phyloP scores from a whole-genome alignment of 2,797 vertebrate genomes.

The Petrocephalus schoutedeni region DNA sequence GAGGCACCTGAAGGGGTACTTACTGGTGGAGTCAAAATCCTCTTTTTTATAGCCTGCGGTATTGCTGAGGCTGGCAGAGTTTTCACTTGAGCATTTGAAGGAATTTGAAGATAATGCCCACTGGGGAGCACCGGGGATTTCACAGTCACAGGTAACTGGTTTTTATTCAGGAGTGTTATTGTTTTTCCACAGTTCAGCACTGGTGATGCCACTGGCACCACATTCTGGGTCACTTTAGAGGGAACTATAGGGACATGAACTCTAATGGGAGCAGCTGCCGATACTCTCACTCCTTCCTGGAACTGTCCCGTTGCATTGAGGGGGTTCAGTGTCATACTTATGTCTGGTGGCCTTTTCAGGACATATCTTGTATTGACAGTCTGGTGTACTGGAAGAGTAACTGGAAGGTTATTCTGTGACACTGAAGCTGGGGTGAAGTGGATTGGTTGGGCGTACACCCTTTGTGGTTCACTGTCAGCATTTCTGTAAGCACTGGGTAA shows the following conservation, averaged over 20 bases:
- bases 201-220: constrained; percentile 17
- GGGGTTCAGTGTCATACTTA: constrained; percentile 24
- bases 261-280: constrained; percentile 23
- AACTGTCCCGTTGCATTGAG: constrained; percentile 20
- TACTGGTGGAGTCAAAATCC: constrained; percentile 37
- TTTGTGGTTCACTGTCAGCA: constrained; percentile 18
- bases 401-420: constrained; percentile 10
- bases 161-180: constrained; percentile 13
- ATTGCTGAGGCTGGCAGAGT: constrained; percentile 46
- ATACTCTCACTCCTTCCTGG: background rate
- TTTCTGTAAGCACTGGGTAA: constrained; percentile 17
- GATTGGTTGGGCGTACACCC: constrained; percentile 22
- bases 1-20: constrained; percentile 14
- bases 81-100: constrained; percentile 44
- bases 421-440: background rate
- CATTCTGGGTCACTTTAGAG: constrained; percentile 14
- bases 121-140: constrained; percentile 43
- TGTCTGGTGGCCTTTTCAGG: constrained; percentile 31
- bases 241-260: background rate
- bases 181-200: constrained; percentile 17
- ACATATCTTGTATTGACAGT: constrained; percentile 30
- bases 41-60: constrained; percentile 42
- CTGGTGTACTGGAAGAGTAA: constrained; percentile 23
- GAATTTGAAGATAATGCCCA: constrained; percentile 49
- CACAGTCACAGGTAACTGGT: constrained; percentile 40